Conservation (phyloP, 2,797 vertebrate species). For the Thripadectes ignobilis region DNA sequence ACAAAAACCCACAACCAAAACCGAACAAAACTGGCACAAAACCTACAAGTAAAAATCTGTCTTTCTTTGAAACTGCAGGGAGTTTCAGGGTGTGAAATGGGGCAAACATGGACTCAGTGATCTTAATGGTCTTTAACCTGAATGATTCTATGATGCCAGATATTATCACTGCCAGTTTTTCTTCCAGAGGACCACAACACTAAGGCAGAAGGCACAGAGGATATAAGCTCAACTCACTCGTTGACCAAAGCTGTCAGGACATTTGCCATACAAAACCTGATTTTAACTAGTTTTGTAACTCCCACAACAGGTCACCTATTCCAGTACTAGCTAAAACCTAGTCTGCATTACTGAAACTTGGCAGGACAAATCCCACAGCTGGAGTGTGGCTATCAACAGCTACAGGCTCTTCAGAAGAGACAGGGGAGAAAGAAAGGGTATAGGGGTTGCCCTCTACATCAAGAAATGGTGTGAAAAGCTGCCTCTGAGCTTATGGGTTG, state of each 20-base stretch:
- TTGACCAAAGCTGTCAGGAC: neutral
- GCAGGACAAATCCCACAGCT: neutral
- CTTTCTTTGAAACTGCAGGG: neutral
- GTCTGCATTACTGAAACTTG: neutral
- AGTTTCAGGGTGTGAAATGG: neutral
- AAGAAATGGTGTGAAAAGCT: neutral
- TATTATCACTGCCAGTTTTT: neutral
- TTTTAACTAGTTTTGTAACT: neutral
- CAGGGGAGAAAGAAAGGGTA: neutral
- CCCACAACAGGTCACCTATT: neutral
- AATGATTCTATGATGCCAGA: neutral
- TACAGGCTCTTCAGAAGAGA: neutral
- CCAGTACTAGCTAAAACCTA: neutral
- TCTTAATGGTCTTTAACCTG: neutral
- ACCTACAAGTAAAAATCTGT: neutral
- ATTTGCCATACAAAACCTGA: neutral
- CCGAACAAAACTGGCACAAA: neutral
- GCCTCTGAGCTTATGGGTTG: neutral
- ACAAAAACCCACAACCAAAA: neutral
- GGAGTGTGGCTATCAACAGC: neutral
- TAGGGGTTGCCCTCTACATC: neutral
- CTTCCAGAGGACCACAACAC: neutral
- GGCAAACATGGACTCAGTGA: neutral
- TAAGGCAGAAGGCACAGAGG: neutral
- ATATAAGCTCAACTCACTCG: neutral